These are phyloP conservation scores for Bellardia pandia DNA, from an alignment of 2,888 invertebrate genomes.

Conservation along the genomic window DNA sequence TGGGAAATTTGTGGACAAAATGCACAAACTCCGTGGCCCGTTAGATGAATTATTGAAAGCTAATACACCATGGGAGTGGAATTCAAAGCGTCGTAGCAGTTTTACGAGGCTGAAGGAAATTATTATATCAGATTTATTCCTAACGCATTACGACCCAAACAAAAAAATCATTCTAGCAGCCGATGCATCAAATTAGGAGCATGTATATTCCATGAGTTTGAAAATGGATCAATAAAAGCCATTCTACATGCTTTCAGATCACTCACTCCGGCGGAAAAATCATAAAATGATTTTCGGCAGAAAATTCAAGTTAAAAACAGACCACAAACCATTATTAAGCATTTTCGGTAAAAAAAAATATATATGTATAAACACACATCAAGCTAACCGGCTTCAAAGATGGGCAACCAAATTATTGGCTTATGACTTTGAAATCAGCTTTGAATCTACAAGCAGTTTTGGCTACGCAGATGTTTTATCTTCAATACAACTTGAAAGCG, in stretches of 20 bases:
- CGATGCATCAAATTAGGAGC: slow-evolving; percentile 73
- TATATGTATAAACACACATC: slow-evolving; percentile 65
- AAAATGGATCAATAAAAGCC: slow-evolving; percentile 77
- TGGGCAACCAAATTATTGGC: slow-evolving; percentile 72
- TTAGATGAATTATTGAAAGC: no score
- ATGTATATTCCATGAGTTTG: slow-evolving; percentile 72
- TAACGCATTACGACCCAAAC: slow-evolving; percentile 72
- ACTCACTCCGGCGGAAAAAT: slow-evolving; percentile 59
- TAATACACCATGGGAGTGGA: no score
- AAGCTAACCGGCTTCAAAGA: slow-evolving; percentile 71
- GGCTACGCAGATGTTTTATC: slow-evolving; percentile 71
- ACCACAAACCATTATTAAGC: slow-evolving; percentile 70
- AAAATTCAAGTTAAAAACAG: slow-evolving; percentile 51
- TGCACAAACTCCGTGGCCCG: no score
- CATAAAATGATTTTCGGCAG: slow-evolving; percentile 61
- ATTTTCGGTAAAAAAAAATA: slow-evolving; percentile 57
- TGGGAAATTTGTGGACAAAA: no score
- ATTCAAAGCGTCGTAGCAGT: no score
- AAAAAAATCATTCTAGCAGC: slow-evolving; percentile 71
- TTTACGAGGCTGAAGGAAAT: slow-evolving; percentile 16
- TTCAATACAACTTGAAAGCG: slow-evolving; percentile 46
- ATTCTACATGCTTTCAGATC: slow-evolving; percentile 75
- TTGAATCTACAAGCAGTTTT: slow-evolving; percentile 73
- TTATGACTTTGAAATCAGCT: slow-evolving; percentile 75
- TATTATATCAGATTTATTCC: slow-evolving; percentile 49